phyloP scores from a whole-genome alignment of 2,888 invertebrate genomes.

The Phengaris arion region DNA sequence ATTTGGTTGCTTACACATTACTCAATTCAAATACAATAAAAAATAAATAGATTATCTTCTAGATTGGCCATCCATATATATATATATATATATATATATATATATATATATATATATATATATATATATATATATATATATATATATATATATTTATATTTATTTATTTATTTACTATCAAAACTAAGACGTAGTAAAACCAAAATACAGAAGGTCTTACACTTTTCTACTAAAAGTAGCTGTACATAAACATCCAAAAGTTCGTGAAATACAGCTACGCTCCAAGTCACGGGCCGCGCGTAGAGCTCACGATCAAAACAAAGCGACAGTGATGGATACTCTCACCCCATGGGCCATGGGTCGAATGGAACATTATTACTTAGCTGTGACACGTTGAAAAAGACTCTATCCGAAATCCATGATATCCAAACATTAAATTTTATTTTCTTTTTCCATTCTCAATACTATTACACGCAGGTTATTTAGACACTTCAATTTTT shows the following conservation, averaged over 20 bases:
- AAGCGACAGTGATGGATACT: constrained; percentile 22
- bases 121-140: too few species aligned
- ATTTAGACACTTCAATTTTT: too few species aligned
- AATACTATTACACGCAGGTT: neutral
- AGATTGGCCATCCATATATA: too few species aligned
- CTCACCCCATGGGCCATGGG: constrained; percentile 11
- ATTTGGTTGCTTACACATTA: too few species aligned
- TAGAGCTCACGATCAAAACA: constrained; percentile 6
- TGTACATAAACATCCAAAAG: neutral
- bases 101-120: too few species aligned
- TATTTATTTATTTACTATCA: too few species aligned
- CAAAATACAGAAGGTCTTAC: neutral
- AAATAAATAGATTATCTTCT: too few species aligned
- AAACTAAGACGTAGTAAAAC: neutral
- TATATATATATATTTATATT: too few species aligned
- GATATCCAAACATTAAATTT: neutral
- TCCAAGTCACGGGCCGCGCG: neutral
- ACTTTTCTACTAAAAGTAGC: neutral
- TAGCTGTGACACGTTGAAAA: constrained; percentile 19
- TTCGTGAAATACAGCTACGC: too few species aligned
- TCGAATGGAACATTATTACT: constrained; percentile 8
- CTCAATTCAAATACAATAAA: too few species aligned
- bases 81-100: too few species aligned
- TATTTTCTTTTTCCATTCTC: neutral
- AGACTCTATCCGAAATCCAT: constrained; percentile 7